A percentile compares a stretch with the other conserved stretches of the same genome.
These are phyloP conservation scores for Pocillopora damicornis DNA, from an alignment of 64 coral and sea anemone genomes.

Conservation along the genomic window DNA sequence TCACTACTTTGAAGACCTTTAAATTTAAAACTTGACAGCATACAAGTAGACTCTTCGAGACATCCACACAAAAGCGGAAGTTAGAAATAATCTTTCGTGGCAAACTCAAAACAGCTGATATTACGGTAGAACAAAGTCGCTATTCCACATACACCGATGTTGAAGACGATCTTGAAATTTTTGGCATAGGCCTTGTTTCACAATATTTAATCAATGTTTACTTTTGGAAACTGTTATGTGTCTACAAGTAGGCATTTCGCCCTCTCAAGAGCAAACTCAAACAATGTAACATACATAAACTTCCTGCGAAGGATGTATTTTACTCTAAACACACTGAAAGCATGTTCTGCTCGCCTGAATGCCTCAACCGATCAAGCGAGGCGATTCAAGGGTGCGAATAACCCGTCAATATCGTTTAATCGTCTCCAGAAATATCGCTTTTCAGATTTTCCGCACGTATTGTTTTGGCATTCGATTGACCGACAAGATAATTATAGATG, in stretches of 20 bases:
- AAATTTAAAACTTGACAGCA: background rate
- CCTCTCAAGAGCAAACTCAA: background rate
- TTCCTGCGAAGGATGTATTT: background rate
- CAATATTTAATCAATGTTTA: background rate
- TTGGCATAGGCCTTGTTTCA: background rate
- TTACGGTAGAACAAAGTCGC: background rate
- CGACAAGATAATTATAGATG: background rate
- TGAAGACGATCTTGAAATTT: background rate
- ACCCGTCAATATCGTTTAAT: slow-evolving; percentile 22
- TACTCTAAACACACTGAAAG: background rate
- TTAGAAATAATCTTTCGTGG: background rate
- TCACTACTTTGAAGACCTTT: background rate
- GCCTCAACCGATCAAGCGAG: background rate
- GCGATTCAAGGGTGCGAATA: slow-evolving; percentile 4
- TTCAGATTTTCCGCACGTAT: slow-evolving; percentile 32
- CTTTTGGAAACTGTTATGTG: background rate
- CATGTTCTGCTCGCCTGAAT: background rate
- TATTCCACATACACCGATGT: background rate
- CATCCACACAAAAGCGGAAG: background rate
- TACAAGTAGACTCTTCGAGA: background rate
- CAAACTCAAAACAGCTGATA: background rate
- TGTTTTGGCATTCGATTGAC: slow-evolving; percentile 12
- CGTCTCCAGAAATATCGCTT: background rate
- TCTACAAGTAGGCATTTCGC: background rate
- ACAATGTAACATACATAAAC: background rate